These are phyloP conservation scores for Graptemys geographica DNA, from an alignment of 2,797 vertebrate species.

Conservation along the genomic window DNA sequence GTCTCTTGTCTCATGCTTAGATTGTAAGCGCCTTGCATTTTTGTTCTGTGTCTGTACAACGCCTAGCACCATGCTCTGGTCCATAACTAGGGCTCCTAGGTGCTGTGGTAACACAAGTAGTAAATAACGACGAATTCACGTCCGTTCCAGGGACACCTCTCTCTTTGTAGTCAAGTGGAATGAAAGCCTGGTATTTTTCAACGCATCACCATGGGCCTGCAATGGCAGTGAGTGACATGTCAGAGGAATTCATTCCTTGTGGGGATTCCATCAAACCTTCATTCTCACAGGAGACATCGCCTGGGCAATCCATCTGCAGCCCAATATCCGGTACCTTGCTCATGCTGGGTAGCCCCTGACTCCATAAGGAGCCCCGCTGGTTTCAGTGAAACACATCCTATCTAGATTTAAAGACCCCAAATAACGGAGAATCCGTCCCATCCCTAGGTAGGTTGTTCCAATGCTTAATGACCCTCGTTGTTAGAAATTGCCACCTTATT, in stretches of 20 bases:
- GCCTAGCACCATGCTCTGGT: neutral
- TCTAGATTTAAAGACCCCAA: neutral
- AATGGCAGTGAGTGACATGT: neutral
- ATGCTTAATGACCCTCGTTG: accelerated
- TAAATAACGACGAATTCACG: neutral
- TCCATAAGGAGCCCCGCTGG: neutral
- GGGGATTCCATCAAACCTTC: neutral
- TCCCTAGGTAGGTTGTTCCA: neutral
- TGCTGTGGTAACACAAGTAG: neutral
- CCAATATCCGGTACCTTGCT: neutral
- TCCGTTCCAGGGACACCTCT: neutral
- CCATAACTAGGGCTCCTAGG: neutral
- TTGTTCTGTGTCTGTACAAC: neutral
- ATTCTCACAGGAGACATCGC: neutral
- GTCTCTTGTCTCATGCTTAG: too few relatives aligned
- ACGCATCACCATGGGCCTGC: neutral
- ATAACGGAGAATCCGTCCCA: neutral
- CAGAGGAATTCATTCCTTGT: neutral
- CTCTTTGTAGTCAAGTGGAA: neutral
- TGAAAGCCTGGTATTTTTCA: neutral
- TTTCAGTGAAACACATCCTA: neutral
- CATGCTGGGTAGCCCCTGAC: neutral
- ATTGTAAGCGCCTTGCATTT: too few relatives aligned
- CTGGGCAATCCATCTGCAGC: neutral
- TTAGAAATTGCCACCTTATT: neutral